These are phyloP conservation scores for Nemopilema nomurai DNA, from an alignment of 30 jellyfish, hydroid and myxozoan species.

Conservation along the genomic window DNA sequence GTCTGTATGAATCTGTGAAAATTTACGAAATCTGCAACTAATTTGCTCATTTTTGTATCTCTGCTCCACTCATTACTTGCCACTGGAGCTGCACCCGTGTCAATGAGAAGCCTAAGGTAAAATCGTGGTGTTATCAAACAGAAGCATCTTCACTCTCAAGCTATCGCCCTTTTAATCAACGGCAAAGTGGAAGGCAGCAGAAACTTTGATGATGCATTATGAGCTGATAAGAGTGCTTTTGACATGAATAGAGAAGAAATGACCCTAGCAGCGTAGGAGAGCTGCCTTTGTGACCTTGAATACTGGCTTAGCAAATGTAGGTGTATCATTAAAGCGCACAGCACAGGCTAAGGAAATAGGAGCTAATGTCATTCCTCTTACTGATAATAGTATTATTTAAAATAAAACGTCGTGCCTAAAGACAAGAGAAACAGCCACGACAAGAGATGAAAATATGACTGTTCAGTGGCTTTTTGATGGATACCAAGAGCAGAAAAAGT, in stretches of 20 bases:
- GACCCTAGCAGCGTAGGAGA: neutral
- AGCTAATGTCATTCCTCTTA: conserved; percentile 18
- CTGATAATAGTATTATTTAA: neutral
- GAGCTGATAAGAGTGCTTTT: neutral
- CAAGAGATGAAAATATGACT: too few relatives aligned
- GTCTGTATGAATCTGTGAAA: too few relatives aligned
- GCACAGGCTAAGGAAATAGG: conserved; percentile 18
- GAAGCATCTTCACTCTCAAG: neutral
- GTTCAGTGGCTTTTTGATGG: too few relatives aligned
- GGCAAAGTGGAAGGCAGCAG: neutral
- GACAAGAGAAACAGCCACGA: too few relatives aligned
- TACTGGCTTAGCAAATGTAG: conserved; percentile 6
- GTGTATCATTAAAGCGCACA: conserved; percentile 26
- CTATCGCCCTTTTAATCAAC: neutral
- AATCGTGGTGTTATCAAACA: neutral
- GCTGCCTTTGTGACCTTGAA: neutral
- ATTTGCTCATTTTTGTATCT: too few relatives aligned
- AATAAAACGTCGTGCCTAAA: neutral
- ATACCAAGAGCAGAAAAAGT: too few relatives aligned
- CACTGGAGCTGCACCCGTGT: too few relatives aligned
- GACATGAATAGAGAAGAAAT: neutral
- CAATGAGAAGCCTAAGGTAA: neutral
- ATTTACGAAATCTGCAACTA: too few relatives aligned
- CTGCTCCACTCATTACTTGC: too few relatives aligned
- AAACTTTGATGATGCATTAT: neutral